Base-by-base conservation (phyloP, 2,113 vertebrate species). In the Megatriorchis doriae region DNA sequence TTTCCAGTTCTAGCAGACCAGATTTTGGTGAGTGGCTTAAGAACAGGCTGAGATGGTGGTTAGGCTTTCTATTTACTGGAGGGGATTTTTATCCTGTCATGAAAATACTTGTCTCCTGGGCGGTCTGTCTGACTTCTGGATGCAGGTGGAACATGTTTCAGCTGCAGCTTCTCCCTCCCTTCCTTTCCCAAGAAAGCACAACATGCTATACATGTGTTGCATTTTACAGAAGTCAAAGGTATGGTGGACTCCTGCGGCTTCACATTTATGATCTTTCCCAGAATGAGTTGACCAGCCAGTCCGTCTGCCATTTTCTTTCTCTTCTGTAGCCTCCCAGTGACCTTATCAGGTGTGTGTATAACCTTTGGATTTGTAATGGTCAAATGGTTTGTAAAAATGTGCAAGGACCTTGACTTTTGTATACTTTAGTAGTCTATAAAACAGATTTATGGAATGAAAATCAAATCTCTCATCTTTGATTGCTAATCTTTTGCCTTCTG, bases 211-310 rank as follows among this genome's bases (percentile, higher is more conserved):
- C 8, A 2, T 29, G 16, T 7, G 1, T 48, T 75, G 10, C 53
- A 16, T 62, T 42, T 73, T 62, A 38, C 23, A 27, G 20, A 81
- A 58, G 38, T 86, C 22, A 11, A 2, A 70, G 50, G 29, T 42
- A 13, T 63, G 45, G 26, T 58, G 52, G 38, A 8, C 74, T 90
- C 36, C 67, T 72, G 4, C 7, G 5, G 47, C 31, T 83, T 92
- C 29, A 10, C 1, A 0, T 77, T 80, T 62, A 16, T 0, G 0
- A 5, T 47, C 20, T 88, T 74, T 70, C 18, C 26, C 40, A 63
- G 29, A 10, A 15, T 10, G 38, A 62, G 6, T 31, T 77, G 36
- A 26, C 11, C 13, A 6, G 25, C 43, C 65, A 52, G 8, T 85
- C 66, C 3, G 2, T 65, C 45, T 34, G 5, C 75, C 36, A 2